phyloP scores from a whole-genome alignment of 2,113 vertebrate species.

The Megaceryle torquata region DNA sequence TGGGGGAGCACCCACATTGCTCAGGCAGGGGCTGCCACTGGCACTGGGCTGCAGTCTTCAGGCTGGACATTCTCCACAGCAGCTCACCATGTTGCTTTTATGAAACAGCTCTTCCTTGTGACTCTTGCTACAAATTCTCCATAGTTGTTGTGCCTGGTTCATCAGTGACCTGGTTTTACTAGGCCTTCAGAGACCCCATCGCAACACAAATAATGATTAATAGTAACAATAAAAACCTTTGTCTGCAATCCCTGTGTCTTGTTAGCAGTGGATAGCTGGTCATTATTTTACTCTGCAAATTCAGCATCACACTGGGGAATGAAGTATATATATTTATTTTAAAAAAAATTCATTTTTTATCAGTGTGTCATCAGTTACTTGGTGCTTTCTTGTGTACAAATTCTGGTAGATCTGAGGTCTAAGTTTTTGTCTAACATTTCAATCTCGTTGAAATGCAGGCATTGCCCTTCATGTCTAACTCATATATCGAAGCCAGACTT shows the following conservation, averaged over 20 bases:
- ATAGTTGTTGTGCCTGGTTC: not conserved
- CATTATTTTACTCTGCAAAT: not conserved
- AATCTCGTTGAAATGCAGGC: not conserved
- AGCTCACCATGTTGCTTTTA: not conserved
- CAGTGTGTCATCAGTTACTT: not conserved
- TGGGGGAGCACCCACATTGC: accelerated
- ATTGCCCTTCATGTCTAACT: not conserved
- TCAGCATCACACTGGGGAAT: not conserved
- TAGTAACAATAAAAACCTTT: not conserved
- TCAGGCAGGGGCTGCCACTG: not conserved
- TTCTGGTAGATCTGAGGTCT: not conserved
- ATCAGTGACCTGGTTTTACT: not conserved
- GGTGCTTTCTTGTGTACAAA: not conserved
- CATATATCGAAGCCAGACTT: not conserved
- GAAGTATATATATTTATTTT: not conserved
- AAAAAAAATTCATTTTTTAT: not conserved
- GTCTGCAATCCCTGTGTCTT: not conserved
- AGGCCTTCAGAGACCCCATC: not conserved
- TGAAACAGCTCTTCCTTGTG: not conserved
- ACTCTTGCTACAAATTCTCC: not conserved
- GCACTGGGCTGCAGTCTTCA: not conserved
- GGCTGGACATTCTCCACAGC: not conserved
- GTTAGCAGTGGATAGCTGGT: not conserved
- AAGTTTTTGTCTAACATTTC: not conserved
- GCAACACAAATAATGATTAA: not conserved